A percentile compares a stretch with the other conserved stretches of the same genome.
Conservation (phyloP, 2,113 vertebrate species). For the Rattus rattus region DNA sequence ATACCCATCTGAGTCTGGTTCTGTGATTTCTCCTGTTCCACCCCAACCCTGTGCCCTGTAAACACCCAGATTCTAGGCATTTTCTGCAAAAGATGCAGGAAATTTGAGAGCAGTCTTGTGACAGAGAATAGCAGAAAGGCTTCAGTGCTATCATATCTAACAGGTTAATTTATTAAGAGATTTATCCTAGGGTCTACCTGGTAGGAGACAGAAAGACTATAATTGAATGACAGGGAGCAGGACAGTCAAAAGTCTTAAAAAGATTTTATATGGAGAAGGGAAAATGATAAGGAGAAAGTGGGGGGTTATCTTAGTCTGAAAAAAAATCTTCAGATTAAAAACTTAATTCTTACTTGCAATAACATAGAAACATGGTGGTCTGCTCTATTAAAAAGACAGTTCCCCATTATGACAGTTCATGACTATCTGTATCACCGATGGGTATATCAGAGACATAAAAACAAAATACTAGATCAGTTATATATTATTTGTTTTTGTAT, state of each 20-base stretch:
- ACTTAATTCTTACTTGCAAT: not conserved
- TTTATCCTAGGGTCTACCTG: not conserved
- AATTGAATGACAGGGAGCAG: not conserved
- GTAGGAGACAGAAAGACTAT: not conserved
- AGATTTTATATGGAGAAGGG: not conserved
- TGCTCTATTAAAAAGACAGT: not conserved
- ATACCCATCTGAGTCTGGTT: not conserved
- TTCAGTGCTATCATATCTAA: not conserved
- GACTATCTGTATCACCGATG: not conserved
- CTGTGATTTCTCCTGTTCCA: fast-evolving
- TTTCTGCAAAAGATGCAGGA: not conserved
- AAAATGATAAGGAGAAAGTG: not conserved
- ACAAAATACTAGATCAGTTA: not conserved
- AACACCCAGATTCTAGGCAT: not conserved
- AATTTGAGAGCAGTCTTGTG: not conserved
- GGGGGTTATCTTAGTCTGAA: not conserved
- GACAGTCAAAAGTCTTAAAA: not conserved
- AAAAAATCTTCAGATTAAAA: not conserved
- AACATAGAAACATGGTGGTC: not conserved
- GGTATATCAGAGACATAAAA: not conserved
- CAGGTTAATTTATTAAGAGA: not conserved
- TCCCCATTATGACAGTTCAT: not conserved
- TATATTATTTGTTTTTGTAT: too few relatives aligned
- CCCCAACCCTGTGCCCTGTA: not conserved
- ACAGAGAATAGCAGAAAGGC: not conserved